Base-by-base conservation (phyloP, 2,113 vertebrate species). In the Saccopteryx leptura region DNA sequence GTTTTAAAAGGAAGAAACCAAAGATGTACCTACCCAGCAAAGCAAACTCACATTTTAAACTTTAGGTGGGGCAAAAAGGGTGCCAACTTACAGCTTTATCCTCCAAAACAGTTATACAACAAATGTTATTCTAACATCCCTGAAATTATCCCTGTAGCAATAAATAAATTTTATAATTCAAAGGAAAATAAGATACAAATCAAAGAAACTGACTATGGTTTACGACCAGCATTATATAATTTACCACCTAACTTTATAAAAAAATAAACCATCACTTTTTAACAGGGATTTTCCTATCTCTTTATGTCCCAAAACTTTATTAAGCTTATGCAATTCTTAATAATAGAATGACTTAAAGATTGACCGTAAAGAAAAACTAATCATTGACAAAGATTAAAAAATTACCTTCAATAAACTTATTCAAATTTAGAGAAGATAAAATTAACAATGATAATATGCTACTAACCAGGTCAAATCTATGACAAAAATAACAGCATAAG, bases 271-370 rank as follows among this genome's bases (percentile, higher is more conserved):
- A 96, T 65, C 21, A 50, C 39, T 90, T 94, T 95, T 69, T 92
- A 65, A 88, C 52, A 81, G 11, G 21, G 39, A 60, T 69, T 88
- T 84, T 82, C 39, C 68, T 74, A 15, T 87, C 28, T 81, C 61
- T 92, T 88, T 76, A 82, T 39, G 66, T 89, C 89, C n/a, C 39
- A 85, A 95, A 96, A 71, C 10, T 94, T 82, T 90, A 88, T 63
- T 86, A 96, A 14, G 60, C 18, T 93, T 76, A 94, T 58, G n/a
- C 74, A 33, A 95, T 85, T 92, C 50, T 61, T 94, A 93, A 88
- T 17, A 88, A 72, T 65, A 94, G 74, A 93, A 61, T 91, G 19
- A 78, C 4, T 96, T 71, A 93, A 28, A 24, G 54, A 72, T 61
- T 66, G 71, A 48, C 48, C n/a, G 46, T 69, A 90, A 93, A 78